Evolutionary conservation across 2,888 invertebrate genomes (phyloP).

Genomic region (Nymphalis polychloros): DNA sequence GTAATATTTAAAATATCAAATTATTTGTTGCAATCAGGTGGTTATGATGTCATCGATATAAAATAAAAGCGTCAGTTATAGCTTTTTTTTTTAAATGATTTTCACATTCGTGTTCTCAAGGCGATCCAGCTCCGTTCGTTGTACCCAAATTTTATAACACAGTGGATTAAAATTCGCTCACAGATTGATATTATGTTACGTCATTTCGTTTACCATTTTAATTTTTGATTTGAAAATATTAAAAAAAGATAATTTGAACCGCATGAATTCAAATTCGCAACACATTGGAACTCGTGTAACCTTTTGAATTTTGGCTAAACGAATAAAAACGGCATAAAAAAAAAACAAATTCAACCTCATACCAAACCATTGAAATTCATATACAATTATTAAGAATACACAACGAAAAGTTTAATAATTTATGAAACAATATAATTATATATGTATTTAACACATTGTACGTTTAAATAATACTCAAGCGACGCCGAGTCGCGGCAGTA

Average conservation of each 20-base stretch:
- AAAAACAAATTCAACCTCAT: too few relatives aligned
- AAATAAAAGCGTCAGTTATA: slow-evolving; percentile 32
- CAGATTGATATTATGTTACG: slow-evolving; percentile 41
- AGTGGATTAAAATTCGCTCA: slow-evolving; percentile 44
- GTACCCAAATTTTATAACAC: slow-evolving; percentile 65
- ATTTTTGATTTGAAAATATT: slow-evolving; percentile 22
- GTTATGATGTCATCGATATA: slow-evolving; percentile 34
- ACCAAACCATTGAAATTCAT: neutral
- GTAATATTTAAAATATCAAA: slow-evolving; percentile 9
- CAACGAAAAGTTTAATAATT: neutral
- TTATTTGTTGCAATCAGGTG: slow-evolving; percentile 23
- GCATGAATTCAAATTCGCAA: slow-evolving; percentile 18
- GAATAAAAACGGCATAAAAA: neutral
- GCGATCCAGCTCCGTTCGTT: slow-evolving; percentile 71
- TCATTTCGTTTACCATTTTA: slow-evolving; percentile 28
- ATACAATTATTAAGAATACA: neutral
- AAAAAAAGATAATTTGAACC: slow-evolving; percentile 36
- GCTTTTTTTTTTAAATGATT: slow-evolving; percentile 42
- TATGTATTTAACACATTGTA: neutral
- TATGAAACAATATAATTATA: slow-evolving; percentile 3
- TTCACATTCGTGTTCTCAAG: slow-evolving; percentile 66
- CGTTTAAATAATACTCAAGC: neutral
- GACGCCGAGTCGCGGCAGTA: slow-evolving; percentile 11
- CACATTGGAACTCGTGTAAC: slow-evolving; percentile 7
- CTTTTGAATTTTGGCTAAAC: neutral